phyloP scores from a whole-genome alignment of 2,888 invertebrate species.

The Ectemnius continuus region DNA sequence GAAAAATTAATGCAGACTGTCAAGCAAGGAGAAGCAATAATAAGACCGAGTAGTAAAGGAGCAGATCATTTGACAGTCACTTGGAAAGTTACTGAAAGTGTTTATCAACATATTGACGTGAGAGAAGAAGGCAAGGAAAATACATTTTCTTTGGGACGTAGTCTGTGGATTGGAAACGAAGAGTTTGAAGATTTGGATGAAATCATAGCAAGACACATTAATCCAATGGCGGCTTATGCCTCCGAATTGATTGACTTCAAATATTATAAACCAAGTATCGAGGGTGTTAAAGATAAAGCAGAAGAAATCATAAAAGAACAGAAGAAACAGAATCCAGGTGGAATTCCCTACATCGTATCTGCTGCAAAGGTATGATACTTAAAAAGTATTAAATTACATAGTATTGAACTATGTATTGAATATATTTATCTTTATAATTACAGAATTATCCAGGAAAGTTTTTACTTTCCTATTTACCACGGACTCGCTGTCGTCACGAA shows the following conservation, averaged over 20 bases:
- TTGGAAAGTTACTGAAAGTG: slow-evolving; percentile 97
- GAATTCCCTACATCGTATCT: slow-evolving; percentile 93
- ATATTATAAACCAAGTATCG: slow-evolving; percentile 89
- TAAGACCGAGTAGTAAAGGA: slow-evolving; percentile 98
- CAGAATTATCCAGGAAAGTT: slow-evolving; percentile 91
- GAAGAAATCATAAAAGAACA: slow-evolving; percentile 93
- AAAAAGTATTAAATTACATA: not conserved
- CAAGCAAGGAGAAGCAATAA: slow-evolving; percentile 98
- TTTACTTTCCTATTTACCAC: slow-evolving; percentile 94
- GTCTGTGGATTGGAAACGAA: slow-evolving; percentile 92
- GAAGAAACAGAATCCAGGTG: slow-evolving; percentile 90
- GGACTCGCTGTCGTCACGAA: slow-evolving; percentile 92
- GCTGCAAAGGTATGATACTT: slow-evolving; percentile 82
- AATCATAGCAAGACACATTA: slow-evolving; percentile 97
- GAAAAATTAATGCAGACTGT: slow-evolving; percentile 93
- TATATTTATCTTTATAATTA: slow-evolving; percentile 1
- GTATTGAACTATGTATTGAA: slow-evolving; percentile 2
- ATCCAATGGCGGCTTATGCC: slow-evolving; percentile 96
- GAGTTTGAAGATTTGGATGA: slow-evolving; percentile 99
- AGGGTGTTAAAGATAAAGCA: slow-evolving; percentile 91
- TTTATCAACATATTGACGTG: slow-evolving; percentile 98
- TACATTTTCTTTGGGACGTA: slow-evolving; percentile 94
- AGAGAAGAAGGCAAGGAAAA: slow-evolving; percentile 97
- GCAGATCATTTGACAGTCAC: slow-evolving; percentile 97
- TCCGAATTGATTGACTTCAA: slow-evolving; percentile 95